Percentiles rank a stretch among this genome's conserved stretches.
These are phyloP conservation scores for Tenthredo mesomela DNA, from an alignment of 2,888 invertebrate species.

Conservation along the genomic window DNA sequence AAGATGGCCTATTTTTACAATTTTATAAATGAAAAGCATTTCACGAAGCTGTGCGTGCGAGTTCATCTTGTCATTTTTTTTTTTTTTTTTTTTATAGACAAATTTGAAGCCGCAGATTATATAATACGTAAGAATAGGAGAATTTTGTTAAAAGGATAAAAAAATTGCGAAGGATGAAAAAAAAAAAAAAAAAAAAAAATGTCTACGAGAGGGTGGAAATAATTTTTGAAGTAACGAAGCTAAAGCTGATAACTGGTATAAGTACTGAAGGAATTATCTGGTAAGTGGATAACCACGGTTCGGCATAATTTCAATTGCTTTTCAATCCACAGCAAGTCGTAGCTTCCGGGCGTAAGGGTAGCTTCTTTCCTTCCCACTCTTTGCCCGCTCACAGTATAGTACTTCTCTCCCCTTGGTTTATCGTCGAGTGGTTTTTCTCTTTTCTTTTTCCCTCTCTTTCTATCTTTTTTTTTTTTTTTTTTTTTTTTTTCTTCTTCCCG, in stretches of 20 bases:
- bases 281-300: conserved; percentile 38
- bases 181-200: not conserved
- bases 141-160: not conserved
- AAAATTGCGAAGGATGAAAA: not conserved
- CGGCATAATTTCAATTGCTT: conserved; percentile 41
- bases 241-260: not conserved
- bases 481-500: too few relatives aligned
- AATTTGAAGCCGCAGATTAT: too few relatives aligned
- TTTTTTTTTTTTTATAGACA: too few relatives aligned
- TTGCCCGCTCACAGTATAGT: not conserved
- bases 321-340: conserved; percentile 17
- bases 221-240: conserved; percentile 23
- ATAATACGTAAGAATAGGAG: too few relatives aligned
- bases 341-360: conserved; percentile 11
- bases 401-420: not conserved
- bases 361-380: not conserved
- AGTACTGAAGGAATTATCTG: conserved; percentile 17
- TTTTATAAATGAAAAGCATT: too few relatives aligned
- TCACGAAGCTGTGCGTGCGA: too few relatives aligned
- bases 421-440: not conserved
- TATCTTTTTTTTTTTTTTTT: not conserved
- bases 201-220: not conserved
- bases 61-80: too few relatives aligned
- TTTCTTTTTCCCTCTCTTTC: not conserved
- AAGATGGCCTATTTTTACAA: too few relatives aligned